Evolutionary conservation across 2,888 invertebrate species (phyloP), one percentile per base, ranked within the genome.

Genomic region (Alloplasta piceator): DNA sequence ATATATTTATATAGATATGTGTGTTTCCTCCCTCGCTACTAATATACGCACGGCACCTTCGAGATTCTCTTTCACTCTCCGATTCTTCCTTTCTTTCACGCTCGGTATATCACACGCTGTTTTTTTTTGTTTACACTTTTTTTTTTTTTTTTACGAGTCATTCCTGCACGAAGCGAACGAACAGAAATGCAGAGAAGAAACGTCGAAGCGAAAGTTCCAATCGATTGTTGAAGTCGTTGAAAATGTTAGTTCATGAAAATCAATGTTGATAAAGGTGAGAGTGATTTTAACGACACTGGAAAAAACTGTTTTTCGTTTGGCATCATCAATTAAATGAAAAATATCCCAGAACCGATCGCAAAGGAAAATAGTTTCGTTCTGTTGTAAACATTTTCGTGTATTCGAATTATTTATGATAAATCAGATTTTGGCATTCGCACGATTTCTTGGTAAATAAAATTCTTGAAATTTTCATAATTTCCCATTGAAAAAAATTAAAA

Each of bases 111-210:
- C 81, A 74, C 81, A 70, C 73, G 73, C 39, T 66, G 58, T 52
- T 48, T 26, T 5, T 67, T 67, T 66, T 26, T 50, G 12, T 41
- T 55, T 52, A n/a, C n/a, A 5, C 52, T 10, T 39, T 36, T 0
- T 46, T 41, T 58, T 50, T 72, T 72, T 52, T 72, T 39, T 56
- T 60, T 39, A 39, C 48, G 48, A 43, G 46, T 68, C 80, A 82
- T 82, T 75, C 82, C 71, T 75, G 66, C 82, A 82, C 82, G 82
- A 77, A 82, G 41, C 52, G 14, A 16, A 14, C 16, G 67, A 55
- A 46, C 43, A 63, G 63, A 26, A 43, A 56, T 46, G 12, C 66
- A 39, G 36, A 6, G 4, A 6, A 36, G 12, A 48, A 74, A 48
- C 39, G n/a, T 74, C 60, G 39, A 58, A 48, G 38, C 6, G 43